Evolutionary conservation across 2,797 vertebrate species (phyloP).

Genomic region (Takifugu ocellatus): DNA sequence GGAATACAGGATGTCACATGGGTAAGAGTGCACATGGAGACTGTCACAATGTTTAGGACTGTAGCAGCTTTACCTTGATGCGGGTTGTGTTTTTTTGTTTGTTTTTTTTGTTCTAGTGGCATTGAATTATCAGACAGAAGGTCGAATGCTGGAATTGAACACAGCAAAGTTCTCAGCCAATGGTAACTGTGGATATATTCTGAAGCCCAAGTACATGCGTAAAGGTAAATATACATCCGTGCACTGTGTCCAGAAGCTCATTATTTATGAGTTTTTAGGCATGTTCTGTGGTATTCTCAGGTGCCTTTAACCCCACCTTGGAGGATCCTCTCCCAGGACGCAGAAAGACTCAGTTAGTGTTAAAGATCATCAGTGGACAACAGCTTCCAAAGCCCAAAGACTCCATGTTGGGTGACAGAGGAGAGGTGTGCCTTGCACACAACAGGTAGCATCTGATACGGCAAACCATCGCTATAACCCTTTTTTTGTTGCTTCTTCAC

Average conservation of each 20-base stretch:
- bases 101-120: constrained; percentile 75
- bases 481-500: constrained; percentile 4
- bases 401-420: constrained; percentile 94
- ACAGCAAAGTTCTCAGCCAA: constrained; percentile 90
- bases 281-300: constrained; percentile 54
- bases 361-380: constrained; percentile 95
- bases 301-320: constrained; percentile 87
- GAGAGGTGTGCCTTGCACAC: constrained; percentile 78
- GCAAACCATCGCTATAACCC: not conserved
- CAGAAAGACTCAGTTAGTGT: constrained; percentile 87
- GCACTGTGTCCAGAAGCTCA: not conserved
- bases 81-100: not conserved
- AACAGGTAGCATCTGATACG: not conserved
- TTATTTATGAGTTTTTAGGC: not conserved
- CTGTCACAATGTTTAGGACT: not conserved
- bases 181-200: constrained; percentile 90
- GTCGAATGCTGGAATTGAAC: constrained; percentile 91
- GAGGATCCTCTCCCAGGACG: constrained; percentile 87
- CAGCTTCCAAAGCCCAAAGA: constrained; percentile 95
- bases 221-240: constrained; percentile 74
- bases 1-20: constrained; percentile 93
- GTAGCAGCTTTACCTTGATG: constrained; percentile 4
- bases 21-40: constrained; percentile 64
- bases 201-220: constrained; percentile 90
- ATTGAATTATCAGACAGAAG: constrained; percentile 95